Percentiles rank a stretch among this genome's conserved stretches.
phyloP scores from a whole-genome alignment of 1,140 invertebrate species.

The Drosophila willistoni region DNA sequence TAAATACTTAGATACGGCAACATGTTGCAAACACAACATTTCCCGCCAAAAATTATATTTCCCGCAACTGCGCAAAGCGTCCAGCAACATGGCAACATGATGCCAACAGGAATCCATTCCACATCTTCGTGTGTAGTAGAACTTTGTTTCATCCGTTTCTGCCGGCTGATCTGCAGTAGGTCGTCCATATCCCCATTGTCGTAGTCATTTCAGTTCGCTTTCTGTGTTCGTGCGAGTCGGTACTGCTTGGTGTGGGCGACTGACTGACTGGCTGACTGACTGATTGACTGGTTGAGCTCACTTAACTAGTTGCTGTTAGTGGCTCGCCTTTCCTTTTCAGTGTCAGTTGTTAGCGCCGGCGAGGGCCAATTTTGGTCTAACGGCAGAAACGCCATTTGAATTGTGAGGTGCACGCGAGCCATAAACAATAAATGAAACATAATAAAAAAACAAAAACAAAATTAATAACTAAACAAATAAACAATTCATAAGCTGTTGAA shows the following conservation, averaged over 20 bases:
- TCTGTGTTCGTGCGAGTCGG: conserved; percentile 58
- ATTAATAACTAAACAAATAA: conserved; percentile 31
- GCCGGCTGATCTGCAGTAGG: conserved; percentile 65
- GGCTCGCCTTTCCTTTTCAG: background rate
- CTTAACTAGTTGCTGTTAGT: background rate
- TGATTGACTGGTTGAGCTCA: no score
- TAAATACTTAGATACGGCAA: conserved; percentile 17
- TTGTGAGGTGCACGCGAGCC: conserved; percentile 35
- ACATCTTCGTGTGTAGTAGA: conserved; percentile 24
- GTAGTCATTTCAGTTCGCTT: conserved; percentile 58
- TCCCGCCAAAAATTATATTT: conserved; percentile 58
- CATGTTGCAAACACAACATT: conserved; percentile 47
- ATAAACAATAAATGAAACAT: conserved; percentile 31
- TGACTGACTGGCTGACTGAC: background rate
- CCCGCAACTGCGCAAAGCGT: conserved; percentile 56
- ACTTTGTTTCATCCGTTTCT: conserved; percentile 38
- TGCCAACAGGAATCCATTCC: conserved; percentile 13
- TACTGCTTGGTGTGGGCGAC: conserved; percentile 37
- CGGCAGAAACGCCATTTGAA: conserved; percentile 14
- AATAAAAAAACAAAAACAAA: conserved; percentile 4
- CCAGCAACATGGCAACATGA: conserved; percentile 38
- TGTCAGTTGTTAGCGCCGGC: background rate
- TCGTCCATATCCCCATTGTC: conserved; percentile 31
- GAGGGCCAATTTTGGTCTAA: conserved; percentile 16
- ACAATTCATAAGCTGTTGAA: conserved; percentile 54